Base-by-base conservation (phyloP, 2,113 vertebrate genomes). In the Pygoscelis antarcticus region DNA sequence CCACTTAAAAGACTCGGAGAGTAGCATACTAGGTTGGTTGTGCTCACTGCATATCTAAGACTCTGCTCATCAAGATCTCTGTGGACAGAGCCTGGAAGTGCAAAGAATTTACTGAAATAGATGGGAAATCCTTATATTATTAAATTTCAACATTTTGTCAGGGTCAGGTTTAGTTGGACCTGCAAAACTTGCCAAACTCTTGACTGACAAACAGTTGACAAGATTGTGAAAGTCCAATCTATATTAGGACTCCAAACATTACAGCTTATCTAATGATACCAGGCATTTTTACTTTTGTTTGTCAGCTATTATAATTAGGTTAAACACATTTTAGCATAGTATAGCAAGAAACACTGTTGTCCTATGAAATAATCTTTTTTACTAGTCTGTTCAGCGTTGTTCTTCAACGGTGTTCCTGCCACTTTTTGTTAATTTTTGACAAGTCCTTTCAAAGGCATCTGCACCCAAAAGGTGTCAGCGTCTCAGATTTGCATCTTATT, bases 11-110 rank as follows among this genome's bases (percentile, higher is more conserved):
- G 18, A 51, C 10, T 10, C 15, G 27, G 25, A 47, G 26, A 21
- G 22, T n/a, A 18, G 5, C 1, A 1, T 71, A 4, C 11, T 29
- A 10, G 8, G n/a, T n/a, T 49, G 2, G 1, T 44, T 86, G 15
- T 23, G 23, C 7, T 74, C 40, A 16, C 9, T 83, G 10, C 2
- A 0, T 51, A 49, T 51, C 5, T 66, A 26, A 66, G 38, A 44
- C 17, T 25, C 40, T 57, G 8, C 13, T 65, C 11, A 13, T 77
- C 14, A 34, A 76, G 38, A n/a, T 36, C 46, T 42, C 42, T 82
- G 5, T 26, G 34, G 44, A 19, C 4, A 68, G 36, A 74, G 38
- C 21, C 15, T 90, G 44, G 15, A 77, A 61, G 74, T 36, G 9
- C 30, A 83, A 86, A 72, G 6, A 79, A 69, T 47, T 75, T 4